Evolutionary conservation across 2,888 invertebrate genomes (phyloP).

Genomic region (Drosophila cracens): DNA sequence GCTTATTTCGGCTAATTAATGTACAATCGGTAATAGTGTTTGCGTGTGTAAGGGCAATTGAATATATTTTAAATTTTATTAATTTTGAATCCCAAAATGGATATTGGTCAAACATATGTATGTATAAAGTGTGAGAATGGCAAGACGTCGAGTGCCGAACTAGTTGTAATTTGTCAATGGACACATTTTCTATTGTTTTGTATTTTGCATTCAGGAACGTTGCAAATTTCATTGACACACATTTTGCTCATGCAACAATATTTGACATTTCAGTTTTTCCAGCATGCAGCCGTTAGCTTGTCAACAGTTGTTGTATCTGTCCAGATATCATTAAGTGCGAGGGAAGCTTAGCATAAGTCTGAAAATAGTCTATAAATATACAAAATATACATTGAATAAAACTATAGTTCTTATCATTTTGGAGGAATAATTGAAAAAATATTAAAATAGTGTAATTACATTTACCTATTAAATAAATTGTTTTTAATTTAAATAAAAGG

Average conservation of each 20-base stretch:
- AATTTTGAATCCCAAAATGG: neutral
- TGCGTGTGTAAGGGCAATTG: neutral
- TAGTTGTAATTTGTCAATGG: neutral
- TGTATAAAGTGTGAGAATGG: neutral
- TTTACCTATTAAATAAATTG: neutral
- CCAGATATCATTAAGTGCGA: slow-evolving; percentile 21
- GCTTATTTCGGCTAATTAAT: slow-evolving; percentile 53
- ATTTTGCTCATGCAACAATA: slow-evolving; percentile 27
- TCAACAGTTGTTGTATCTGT: slow-evolving; percentile 26
- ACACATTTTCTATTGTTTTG: slow-evolving; percentile 5
- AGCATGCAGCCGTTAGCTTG: slow-evolving; percentile 23
- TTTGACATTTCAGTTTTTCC: slow-evolving; percentile 36
- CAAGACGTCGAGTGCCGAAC: neutral
- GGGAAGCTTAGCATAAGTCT: slow-evolving; percentile 12
- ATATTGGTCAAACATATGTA: neutral
- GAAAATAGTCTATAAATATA: no score
- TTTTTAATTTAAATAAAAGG: neutral
- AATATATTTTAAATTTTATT: neutral
- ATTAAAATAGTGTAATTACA: rapidly evolving
- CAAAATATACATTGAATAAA: neutral
- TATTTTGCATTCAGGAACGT: slow-evolving; percentile 2
- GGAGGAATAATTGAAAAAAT: neutral
- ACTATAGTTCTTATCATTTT: neutral
- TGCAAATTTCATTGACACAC: slow-evolving; percentile 22
- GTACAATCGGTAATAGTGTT: slow-evolving; percentile 17